These are phyloP conservation scores for Mechanitis mazaeus DNA, from an alignment of 2,888 invertebrate genomes.

Conservation along the genomic window DNA sequence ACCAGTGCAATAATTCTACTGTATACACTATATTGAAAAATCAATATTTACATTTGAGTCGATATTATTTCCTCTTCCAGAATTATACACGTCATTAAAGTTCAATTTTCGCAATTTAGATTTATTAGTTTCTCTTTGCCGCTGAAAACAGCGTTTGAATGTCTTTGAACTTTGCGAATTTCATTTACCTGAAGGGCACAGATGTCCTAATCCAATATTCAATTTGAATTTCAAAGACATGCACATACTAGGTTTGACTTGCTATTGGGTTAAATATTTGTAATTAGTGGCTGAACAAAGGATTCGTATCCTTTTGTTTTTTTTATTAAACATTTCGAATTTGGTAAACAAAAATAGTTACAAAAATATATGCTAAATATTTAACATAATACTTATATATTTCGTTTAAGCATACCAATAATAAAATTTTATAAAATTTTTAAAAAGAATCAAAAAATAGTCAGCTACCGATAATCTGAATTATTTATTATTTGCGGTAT, in stretches of 20 bases:
- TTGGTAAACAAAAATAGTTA: no score
- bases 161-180: slow-evolving; percentile 26
- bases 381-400: no score
- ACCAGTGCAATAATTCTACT: background rate
- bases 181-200: slow-evolving; percentile 24
- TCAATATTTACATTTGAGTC: background rate
- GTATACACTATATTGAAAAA: background rate
- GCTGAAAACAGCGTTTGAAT: slow-evolving; percentile 17
- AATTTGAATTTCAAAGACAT: slow-evolving; percentile 27
- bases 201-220: slow-evolving; percentile 25
- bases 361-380: no score
- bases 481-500: no score
- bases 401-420: no score
- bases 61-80: background rate
- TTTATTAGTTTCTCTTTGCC: slow-evolving; percentile 21
- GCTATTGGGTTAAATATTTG: slow-evolving; percentile 11
- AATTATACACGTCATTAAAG: slow-evolving; percentile 7
- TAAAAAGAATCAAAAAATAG: no score
- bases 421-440: no score
- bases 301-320: background rate
- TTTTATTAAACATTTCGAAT: background rate
- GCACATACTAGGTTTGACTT: slow-evolving; percentile 12
- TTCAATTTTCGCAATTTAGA: slow-evolving; percentile 21
- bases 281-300: slow-evolving; percentile 1
- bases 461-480: no score